These are phyloP conservation scores for Channa maculata DNA, from an alignment of 2,113 vertebrate species.

Conservation along the genomic window DNA sequence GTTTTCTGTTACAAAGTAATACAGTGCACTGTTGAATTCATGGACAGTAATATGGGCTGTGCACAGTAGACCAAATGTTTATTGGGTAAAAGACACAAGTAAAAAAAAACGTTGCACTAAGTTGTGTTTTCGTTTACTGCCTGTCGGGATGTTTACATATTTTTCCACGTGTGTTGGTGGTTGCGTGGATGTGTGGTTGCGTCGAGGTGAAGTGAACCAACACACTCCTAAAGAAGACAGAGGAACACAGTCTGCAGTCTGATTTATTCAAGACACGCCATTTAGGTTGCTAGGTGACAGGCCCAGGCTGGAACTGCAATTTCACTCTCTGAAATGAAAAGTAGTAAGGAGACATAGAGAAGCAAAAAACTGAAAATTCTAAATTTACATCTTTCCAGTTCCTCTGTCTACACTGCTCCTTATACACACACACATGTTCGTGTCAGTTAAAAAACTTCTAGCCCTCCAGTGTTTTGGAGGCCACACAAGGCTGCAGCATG, in stretches of 20 bases:
- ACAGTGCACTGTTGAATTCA: not conserved
- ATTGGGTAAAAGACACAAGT: not conserved
- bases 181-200: slow-evolving; percentile 18
- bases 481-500: slow-evolving; percentile 30
- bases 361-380: slow-evolving; percentile 42
- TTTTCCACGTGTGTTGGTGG: slow-evolving; percentile 25
- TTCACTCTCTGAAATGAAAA: slow-evolving; percentile 55
- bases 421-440: not conserved
- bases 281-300: slow-evolving; percentile 80
- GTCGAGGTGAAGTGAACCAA: slow-evolving; percentile 49
- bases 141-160: slow-evolving; percentile 17
- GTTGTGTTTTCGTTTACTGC: not conserved
- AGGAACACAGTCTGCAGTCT: slow-evolving; percentile 39
- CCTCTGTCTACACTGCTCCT: not conserved
- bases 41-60: not conserved
- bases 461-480: slow-evolving; percentile 29
- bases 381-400: slow-evolving; percentile 28
- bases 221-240: slow-evolving; percentile 57
- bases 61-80: slow-evolving; percentile 16
- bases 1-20: not conserved
- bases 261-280: slow-evolving; percentile 70
- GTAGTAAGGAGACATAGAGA: slow-evolving; percentile 19
- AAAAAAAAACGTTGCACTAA: slow-evolving; percentile 1
- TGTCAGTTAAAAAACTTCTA: slow-evolving; percentile 40
- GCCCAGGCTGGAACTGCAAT: slow-evolving; percentile 60